These are phyloP conservation scores for Cynopterus brachyotis DNA, from an alignment of 2,113 vertebrate species.

Conservation along the genomic window DNA sequence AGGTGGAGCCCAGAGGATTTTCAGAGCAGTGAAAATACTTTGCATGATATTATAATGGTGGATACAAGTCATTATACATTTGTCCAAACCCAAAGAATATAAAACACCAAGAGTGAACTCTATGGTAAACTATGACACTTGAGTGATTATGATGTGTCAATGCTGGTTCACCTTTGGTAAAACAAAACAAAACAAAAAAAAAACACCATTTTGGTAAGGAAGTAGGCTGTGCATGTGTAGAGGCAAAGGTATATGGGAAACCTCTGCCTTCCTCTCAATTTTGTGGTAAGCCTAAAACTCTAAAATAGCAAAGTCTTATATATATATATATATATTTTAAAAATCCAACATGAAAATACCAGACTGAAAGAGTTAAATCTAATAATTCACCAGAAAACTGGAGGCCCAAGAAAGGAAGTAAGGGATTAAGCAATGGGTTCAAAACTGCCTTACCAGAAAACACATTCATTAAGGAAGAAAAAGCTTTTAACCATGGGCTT, in stretches of 20 bases:
- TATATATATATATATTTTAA: background rate
- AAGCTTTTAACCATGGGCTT: background rate
- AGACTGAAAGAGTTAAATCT: background rate
- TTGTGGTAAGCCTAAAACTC: background rate
- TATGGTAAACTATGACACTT: background rate
- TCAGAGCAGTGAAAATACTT: background rate
- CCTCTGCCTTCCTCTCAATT: background rate
- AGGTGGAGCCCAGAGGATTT: background rate
- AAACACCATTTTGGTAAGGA: background rate
- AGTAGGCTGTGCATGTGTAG: background rate
- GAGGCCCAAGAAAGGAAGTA: background rate
- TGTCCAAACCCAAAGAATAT: background rate
- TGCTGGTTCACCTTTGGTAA: background rate
- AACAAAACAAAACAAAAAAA: background rate
- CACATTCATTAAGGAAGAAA: background rate
- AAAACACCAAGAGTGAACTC: background rate
- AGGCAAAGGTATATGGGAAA: background rate
- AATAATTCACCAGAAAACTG: background rate
- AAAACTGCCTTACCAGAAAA: constrained; percentile 44
- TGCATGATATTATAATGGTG: background rate
- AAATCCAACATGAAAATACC: background rate
- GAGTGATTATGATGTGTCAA: background rate
- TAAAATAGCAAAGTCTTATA: background rate
- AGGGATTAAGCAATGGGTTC: background rate
- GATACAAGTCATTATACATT: background rate